Percentiles rank a stretch among this genome's conserved stretches.
Evolutionary conservation across 2,113 vertebrate species (phyloP).

Genomic region (Chloebia gouldiae): DNA sequence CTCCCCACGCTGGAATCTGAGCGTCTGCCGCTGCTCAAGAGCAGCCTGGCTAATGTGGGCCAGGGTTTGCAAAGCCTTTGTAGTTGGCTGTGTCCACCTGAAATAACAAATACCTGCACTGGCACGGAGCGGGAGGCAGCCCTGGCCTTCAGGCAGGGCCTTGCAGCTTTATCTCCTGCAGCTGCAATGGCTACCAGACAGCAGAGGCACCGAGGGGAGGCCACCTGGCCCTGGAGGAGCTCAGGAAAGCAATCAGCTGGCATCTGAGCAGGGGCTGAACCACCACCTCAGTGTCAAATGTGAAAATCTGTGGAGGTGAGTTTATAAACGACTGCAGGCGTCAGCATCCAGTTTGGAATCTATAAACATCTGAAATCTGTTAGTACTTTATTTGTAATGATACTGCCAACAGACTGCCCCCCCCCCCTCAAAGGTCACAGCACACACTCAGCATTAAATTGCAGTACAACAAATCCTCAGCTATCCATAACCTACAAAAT

Average conservation of each 20-base stretch:
- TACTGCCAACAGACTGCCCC: constrained; percentile 54
- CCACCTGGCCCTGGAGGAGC: not conserved
- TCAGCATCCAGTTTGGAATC: constrained; percentile 31
- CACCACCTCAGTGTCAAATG: not conserved
- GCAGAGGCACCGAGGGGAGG: not conserved
- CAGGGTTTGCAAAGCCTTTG: not conserved
- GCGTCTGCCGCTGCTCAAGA: not conserved
- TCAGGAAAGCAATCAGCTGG: not conserved
- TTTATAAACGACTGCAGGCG: constrained; percentile 4
- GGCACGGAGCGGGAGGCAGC: not conserved
- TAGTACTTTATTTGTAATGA: constrained; percentile 69
- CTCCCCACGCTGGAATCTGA: not conserved
- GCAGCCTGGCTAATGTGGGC: not conserved
- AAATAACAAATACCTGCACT: not conserved
- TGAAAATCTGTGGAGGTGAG: not conserved
- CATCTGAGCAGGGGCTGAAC: not conserved
- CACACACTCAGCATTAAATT: constrained; percentile 65
- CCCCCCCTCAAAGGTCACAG: constrained; percentile 67
- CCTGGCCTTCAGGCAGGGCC: not conserved
- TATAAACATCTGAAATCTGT: constrained; percentile 61
- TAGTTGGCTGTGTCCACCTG: not conserved
- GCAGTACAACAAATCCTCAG: constrained; percentile 74
- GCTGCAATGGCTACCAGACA: not conserved
- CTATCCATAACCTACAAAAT: constrained; percentile 72
- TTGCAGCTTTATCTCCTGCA: not conserved